phyloP scores from a whole-genome alignment of 2,888 invertebrate species.

The Helobdella robusta region DNA sequence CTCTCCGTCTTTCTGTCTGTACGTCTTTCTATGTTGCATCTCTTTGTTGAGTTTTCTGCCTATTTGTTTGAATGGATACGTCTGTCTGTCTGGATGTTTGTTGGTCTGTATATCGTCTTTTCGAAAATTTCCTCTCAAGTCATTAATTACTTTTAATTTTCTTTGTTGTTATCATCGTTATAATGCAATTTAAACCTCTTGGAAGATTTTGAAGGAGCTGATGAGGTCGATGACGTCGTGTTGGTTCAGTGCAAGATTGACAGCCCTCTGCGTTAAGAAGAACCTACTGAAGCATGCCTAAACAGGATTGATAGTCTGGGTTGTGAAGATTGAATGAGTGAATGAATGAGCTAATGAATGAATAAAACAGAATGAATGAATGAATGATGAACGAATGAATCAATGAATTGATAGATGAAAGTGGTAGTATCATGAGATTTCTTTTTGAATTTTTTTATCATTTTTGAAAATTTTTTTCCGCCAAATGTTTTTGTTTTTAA shows the following conservation, averaged over 20 bases:
- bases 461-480: no score
- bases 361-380: neutral
- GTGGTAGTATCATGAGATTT: neutral
- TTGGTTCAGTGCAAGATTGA: neutral
- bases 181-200: neutral
- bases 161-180: neutral
- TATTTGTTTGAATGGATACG: no score
- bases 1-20: no score
- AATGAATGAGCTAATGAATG: neutral
- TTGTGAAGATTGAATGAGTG: neutral
- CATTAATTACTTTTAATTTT: neutral
- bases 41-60: no score
- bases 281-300: neutral
- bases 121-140: no score
- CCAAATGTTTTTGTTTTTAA: no score
- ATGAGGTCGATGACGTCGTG: constrained; percentile 9
- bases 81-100: no score
- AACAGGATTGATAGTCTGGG: neutral
- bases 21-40: no score
- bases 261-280: neutral
- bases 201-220: neutral
- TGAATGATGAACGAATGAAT: neutral
- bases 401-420: neutral
- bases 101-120: no score
- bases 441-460: no score